These are phyloP conservation scores for Odontomyia ornata DNA, from an alignment of 2,888 invertebrate species.

Conservation along the genomic window DNA sequence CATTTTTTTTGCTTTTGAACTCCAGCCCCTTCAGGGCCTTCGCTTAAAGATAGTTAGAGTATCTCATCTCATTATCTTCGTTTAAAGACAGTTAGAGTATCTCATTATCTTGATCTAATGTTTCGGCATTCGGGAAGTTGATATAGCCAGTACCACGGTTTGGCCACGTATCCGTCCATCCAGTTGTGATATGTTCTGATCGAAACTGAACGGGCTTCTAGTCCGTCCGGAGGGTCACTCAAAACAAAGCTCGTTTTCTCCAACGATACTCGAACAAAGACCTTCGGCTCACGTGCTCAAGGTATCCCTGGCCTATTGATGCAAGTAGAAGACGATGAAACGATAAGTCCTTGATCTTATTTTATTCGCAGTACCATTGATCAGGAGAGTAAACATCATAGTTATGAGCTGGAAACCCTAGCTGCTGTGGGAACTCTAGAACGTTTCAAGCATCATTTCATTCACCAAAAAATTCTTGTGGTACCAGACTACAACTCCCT, in stretches of 20 bases:
- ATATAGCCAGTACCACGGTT: too few species aligned
- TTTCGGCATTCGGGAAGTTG: too few species aligned
- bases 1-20: constrained; percentile 11
- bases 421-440: neutral
- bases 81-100: too few species aligned
- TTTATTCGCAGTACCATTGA: constrained; percentile 4
- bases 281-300: neutral
- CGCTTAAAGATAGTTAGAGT: too few species aligned
- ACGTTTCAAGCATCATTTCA: neutral
- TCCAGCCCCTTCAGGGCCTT: too few species aligned
- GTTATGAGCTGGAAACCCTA: constrained; percentile 7
- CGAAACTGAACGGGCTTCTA: too few species aligned
- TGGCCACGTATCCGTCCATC: too few species aligned
- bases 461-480: neutral
- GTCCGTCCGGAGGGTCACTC: too few species aligned
- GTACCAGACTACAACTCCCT: constrained; percentile 13
- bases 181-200: too few species aligned
- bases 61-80: too few species aligned
- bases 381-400: neutral
- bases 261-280: neutral
- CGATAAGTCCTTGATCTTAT: neutral
- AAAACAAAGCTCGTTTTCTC: neutral
- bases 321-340: constrained; percentile 6
- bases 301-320: constrained; percentile 9
- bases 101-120: too few species aligned